Evolutionary conservation across 2,888 invertebrate genomes (phyloP).

Genomic region (Ischnus inquisitorius): DNA sequence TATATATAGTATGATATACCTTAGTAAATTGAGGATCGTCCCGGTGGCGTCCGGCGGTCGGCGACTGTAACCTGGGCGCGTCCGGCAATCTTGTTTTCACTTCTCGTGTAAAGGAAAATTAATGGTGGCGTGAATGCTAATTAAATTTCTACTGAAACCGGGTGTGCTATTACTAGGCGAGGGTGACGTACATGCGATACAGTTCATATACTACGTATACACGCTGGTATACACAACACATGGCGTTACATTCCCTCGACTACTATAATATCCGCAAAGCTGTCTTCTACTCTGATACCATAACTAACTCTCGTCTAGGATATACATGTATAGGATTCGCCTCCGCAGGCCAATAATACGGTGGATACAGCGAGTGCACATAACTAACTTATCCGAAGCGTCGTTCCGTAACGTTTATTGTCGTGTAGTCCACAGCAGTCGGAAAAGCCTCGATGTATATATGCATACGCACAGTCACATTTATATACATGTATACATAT

Average conservation of each 20-base stretch:
- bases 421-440: constrained; percentile 21
- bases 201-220: constrained; percentile 13
- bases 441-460: background rate
- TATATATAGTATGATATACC: background rate
- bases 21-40: constrained; percentile 54
- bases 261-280: constrained; percentile 21
- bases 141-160: constrained; percentile 60
- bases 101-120: constrained; percentile 63
- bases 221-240: background rate
- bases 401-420: constrained; percentile 62
- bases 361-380: constrained; percentile 7
- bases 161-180: constrained; percentile 54
- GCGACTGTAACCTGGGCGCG: constrained; percentile 54
- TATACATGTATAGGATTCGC: background rate
- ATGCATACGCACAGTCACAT: background rate
- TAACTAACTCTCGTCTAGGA: constrained; percentile 6
- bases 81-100: constrained; percentile 57
- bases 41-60: constrained; percentile 36
- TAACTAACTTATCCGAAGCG: constrained; percentile 61
- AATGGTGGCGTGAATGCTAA: constrained; percentile 66
- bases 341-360: constrained; percentile 8
- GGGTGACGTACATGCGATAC: constrained; percentile 50
- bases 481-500: background rate
- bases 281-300: background rate
- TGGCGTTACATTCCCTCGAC: background rate